Base-by-base conservation (phyloP, 2,888 invertebrate genomes). In the Piscicola geometra region DNA sequence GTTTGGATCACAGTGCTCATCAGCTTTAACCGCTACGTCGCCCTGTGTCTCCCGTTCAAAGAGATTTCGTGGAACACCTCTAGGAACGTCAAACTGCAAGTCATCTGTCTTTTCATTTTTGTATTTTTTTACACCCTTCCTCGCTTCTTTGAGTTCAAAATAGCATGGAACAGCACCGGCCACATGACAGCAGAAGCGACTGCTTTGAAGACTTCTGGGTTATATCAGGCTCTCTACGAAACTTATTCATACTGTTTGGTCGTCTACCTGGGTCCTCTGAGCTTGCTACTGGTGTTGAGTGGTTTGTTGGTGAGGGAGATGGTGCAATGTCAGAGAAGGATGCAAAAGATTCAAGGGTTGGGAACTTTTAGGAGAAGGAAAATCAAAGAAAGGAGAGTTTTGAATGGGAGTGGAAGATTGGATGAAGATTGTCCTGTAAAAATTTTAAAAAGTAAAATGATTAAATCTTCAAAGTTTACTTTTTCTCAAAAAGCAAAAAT, bases 1-100 rank as follows among this genome's bases (percentile, higher is more conserved):
- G 77, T 80, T 15, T 80, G 80, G 80, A 79, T 80, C 56, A 80
- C 80, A 0, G 80, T 80, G 21, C 78, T 80, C 33, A 79, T 80
- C 64, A 79, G 80, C 9, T 76, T 78, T 66, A 80, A 80, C 75
- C 78, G 80, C 56, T 80, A 78, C 78, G 77, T 80, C 47, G 80
- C 80, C 70, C 79, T 80, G 52, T 80, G 80, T 68, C 69, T 75
- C 66, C 80, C 80, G 9, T 80, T 80, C 77, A 76, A 77, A 68
- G 80, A 80, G 1, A 75, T 75, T 32, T 70, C 56, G 60, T 75
- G 77, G 28, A 80, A 79, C 76, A 79, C 79, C 2, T 71, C 78
- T 56, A 75, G 67, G n/a, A 64, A 76, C 15, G 78, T 77, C 33
- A 74, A 77, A 15, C 28, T 78, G 15, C 80, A 80, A 75, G 78